Evolutionary conservation across 1,140 invertebrate genomes (phyloP), one percentile per base, ranked within the genome.

Genomic region (Halyomorpha halys): DNA sequence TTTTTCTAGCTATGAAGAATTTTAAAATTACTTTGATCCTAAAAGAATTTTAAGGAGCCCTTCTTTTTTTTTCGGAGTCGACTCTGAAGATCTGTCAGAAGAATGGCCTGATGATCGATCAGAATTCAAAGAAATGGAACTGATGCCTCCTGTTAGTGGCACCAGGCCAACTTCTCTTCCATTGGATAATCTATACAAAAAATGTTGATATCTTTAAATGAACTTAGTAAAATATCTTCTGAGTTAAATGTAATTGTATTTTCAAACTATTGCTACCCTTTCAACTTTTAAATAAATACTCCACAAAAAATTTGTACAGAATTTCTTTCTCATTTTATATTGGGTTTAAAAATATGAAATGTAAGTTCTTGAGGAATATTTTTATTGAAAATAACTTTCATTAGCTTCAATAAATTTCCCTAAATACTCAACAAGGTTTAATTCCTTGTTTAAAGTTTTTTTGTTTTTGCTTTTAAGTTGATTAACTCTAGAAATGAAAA

Each of bases 21-120:
- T 21, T 49, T 13, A 61, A 44, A 61, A 61, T 39, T 61, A 61
- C 19, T 44, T 61, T 44, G 19, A 19, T 11, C 60, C n/a, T 18
- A 27, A 44, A 61, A 21, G 27, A 3, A 23, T 44, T 19, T 44
- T 44, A 3, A 61, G 18, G 2, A 44, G n/a, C 1, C 59, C 18
- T 19, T 39, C 59, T 60, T 34, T 60, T 5, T 30, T 34, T 30
- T 30, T 30, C n/a, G 59, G 59, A 30, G 59, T 34, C 21, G 59
- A 30, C n/a, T 60, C 59, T 34, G 59, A 34, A 34, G 27, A 30
- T 18, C 59, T 23, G 14, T 34, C 27, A 34, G 27, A 30, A 39
- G 23, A 27, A 27, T 19, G 27, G 21, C 53, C 18, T 39, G 30
- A 34, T 9, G 25, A 34, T 15, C 25, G 27, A 15, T 18, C 27